These are phyloP conservation scores for Drosophila subsilvestris DNA, from an alignment of 2,888 invertebrate genomes.

Conservation along the genomic window DNA sequence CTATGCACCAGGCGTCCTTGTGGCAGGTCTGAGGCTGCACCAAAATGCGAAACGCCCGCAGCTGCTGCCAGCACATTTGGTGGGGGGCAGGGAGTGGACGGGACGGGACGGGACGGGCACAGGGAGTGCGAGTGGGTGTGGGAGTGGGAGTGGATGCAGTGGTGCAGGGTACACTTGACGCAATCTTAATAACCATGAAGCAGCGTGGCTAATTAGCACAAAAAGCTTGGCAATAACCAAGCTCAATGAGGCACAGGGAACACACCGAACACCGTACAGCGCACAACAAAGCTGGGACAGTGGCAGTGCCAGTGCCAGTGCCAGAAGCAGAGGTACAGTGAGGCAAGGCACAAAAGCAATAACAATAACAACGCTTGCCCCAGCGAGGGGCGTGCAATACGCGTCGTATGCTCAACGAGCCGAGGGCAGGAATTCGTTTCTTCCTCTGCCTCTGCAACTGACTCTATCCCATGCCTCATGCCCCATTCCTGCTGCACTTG, in stretches of 20 bases:
- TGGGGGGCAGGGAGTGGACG: neutral
- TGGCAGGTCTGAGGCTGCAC: slow-evolving; percentile 29
- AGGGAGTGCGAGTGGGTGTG: slow-evolving; percentile 7
- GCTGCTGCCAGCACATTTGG: slow-evolving; percentile 26
- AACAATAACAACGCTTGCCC: slow-evolving; percentile 49
- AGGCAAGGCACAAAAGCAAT: slow-evolving; percentile 41
- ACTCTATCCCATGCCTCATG: slow-evolving; percentile 1
- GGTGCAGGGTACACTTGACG: slow-evolving; percentile 78
- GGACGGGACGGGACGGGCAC: neutral
- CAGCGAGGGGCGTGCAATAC: slow-evolving; percentile 73
- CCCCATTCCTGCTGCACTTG: slow-evolving; percentile 57
- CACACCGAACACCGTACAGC: slow-evolving; percentile 45
- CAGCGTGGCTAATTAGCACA: slow-evolving; percentile 83
- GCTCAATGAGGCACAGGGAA: slow-evolving; percentile 81
- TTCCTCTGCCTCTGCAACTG: neutral
- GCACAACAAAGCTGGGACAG: slow-evolving; percentile 24
- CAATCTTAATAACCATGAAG: slow-evolving; percentile 83
- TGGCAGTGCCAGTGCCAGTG: slow-evolving; percentile 13
- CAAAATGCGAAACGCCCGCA: slow-evolving; percentile 47
- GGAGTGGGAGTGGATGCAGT: slow-evolving; percentile 51
- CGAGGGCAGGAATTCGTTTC: slow-evolving; percentile 27
- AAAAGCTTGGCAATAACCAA: slow-evolving; percentile 83
- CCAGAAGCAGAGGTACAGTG: slow-evolving; percentile 19
- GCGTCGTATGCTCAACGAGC: slow-evolving; percentile 77
- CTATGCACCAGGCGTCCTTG: slow-evolving; percentile 43